Percentiles rank a stretch among this genome's conserved stretches.
These are phyloP conservation scores for Prosopocoilus inquinatus DNA, from an alignment of 2,888 invertebrate genomes.

Conservation along the genomic window DNA sequence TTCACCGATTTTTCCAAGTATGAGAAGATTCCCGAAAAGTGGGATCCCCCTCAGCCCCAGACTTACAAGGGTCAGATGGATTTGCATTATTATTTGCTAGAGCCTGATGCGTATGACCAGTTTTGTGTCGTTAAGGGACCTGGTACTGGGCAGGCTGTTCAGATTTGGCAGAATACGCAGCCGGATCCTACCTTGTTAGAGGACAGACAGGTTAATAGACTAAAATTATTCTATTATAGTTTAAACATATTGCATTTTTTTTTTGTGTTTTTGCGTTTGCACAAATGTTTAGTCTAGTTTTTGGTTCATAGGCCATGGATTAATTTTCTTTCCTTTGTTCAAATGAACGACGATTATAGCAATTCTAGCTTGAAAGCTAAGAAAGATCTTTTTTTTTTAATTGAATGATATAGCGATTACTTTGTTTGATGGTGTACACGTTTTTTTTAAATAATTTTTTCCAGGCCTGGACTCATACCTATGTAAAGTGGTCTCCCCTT, in stretches of 20 bases:
- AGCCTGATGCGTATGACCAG: conserved; percentile 95
- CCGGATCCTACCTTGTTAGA: conserved; percentile 83
- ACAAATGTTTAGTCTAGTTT: too few relatives aligned
- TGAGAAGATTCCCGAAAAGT: conserved; percentile 85
- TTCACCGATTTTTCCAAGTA: conserved; percentile 96
- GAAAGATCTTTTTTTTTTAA: too few relatives aligned
- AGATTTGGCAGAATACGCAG: conserved; percentile 85
- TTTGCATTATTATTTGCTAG: conserved; percentile 87
- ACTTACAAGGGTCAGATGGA: conserved; percentile 92
- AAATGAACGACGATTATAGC: too few relatives aligned
- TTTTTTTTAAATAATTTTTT: conserved; percentile 25
- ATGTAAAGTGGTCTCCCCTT: conserved; percentile 95
- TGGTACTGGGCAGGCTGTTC: conserved; percentile 70
- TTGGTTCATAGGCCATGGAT: too few relatives aligned
- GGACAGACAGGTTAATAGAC: conserved; percentile 67
- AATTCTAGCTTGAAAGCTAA: too few relatives aligned
- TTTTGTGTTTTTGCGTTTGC: too few relatives aligned
- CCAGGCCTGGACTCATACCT: conserved; percentile 93
- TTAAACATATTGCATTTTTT: too few relatives aligned
- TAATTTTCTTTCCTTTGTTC: too few relatives aligned
- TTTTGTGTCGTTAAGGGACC: conserved; percentile 86
- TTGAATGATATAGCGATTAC: too few relatives aligned
- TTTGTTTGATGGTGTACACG: too few relatives aligned
- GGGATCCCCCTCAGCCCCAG: conserved; percentile 87
- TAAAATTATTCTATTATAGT: too few relatives aligned